Evolutionary conservation across 2,113 vertebrate species (phyloP).

Genomic region (Melanotaenia duboulayi): DNA sequence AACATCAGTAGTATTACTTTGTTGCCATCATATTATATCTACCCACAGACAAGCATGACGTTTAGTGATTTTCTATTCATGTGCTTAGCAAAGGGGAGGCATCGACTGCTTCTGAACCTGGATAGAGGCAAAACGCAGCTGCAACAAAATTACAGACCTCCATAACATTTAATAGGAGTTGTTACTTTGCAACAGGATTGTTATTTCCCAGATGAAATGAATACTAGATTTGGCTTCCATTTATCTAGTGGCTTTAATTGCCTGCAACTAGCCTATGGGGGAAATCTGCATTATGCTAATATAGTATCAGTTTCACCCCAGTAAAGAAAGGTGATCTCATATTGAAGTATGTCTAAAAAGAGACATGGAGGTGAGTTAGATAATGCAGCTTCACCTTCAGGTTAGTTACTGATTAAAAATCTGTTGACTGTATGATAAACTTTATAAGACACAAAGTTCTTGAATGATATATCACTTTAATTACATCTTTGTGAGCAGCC

Average conservation of each 20-base stretch:
- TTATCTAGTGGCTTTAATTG: constrained; percentile 41
- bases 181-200: constrained; percentile 46
- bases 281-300: constrained; percentile 47
- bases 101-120: constrained; percentile 18
- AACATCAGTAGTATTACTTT: constrained; percentile 75
- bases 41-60: constrained; percentile 51
- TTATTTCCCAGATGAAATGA: constrained; percentile 49
- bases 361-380: constrained; percentile 34
- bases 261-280: constrained; percentile 6
- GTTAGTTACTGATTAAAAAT: constrained; percentile 30
- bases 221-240: constrained; percentile 44
- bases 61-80: constrained; percentile 50
- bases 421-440: constrained; percentile 8
- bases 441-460: constrained; percentile 40
- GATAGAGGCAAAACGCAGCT: constrained; percentile 11
- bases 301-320: constrained; percentile 1
- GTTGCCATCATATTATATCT: constrained; percentile 43
- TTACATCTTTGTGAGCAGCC: constrained; percentile 41
- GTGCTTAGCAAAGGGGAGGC: constrained; percentile 31
- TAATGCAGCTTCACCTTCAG: constrained; percentile 27
- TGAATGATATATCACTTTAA: constrained; percentile 29
- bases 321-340: constrained; percentile 39
- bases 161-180: constrained; percentile 38
- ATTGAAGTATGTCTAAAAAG: constrained; percentile 16
- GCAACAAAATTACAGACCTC: constrained; percentile 13